phyloP scores from a whole-genome alignment of 2,888 invertebrate genomes.

The Lathronympha strigana region DNA sequence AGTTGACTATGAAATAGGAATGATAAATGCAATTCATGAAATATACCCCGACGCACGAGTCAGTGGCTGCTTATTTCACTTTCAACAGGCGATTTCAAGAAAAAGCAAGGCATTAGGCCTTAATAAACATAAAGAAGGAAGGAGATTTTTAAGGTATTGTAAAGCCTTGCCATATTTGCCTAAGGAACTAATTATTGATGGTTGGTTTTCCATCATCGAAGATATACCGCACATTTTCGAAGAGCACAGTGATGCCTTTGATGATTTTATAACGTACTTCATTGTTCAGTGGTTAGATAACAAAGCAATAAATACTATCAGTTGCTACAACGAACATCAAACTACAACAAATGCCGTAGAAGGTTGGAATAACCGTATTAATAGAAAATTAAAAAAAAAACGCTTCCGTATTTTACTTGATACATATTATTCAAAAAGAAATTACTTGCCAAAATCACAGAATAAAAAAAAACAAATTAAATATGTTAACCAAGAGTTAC shows the following conservation, averaged over 20 bases:
- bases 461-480: slow-evolving; percentile 1
- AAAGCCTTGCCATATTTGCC: background rate
- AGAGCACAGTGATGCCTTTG: slow-evolving; percentile 11
- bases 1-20: slow-evolving; percentile 1
- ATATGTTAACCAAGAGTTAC: slow-evolving; percentile 1
- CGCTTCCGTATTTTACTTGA: background rate
- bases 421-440: background rate
- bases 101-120: slow-evolving; percentile 4
- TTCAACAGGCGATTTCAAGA: slow-evolving; percentile 5
- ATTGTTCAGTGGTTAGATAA: slow-evolving; percentile 9
- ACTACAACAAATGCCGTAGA: background rate
- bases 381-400: background rate
- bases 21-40: background rate
- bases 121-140: background rate
- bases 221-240: slow-evolving; percentile 10
- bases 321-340: background rate
- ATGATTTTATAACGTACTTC: slow-evolving; percentile 14
- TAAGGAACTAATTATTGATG: slow-evolving; percentile 3
- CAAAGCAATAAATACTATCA: slow-evolving; percentile 12
- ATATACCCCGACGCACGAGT: background rate
- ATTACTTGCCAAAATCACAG: background rate
- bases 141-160: background rate
- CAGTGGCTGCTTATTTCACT: slow-evolving; percentile 1
- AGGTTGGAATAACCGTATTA: slow-evolving; percentile 3
- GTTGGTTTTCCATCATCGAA: slow-evolving; percentile 13